Conservation (phyloP, 2,888 invertebrate genomes). For the Trissolcus brochymenae region DNA sequence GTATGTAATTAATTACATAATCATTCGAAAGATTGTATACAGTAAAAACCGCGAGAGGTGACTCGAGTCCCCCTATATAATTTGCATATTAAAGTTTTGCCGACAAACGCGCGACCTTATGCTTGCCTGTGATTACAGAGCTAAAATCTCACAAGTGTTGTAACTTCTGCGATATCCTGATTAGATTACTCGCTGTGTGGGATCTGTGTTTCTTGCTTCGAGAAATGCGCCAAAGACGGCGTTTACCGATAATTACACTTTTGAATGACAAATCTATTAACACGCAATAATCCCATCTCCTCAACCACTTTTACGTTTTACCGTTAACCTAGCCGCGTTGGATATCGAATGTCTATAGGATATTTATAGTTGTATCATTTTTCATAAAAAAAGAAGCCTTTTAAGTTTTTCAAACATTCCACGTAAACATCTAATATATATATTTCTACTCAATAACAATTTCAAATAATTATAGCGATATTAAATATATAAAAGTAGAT, state of each 20-base stretch:
- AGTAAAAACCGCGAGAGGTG: slow-evolving; percentile 13
- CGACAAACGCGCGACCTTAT: slow-evolving; percentile 39
- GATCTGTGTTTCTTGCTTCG: slow-evolving; percentile 42
- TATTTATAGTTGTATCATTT: too few relatives aligned
- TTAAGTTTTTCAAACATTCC: too few relatives aligned
- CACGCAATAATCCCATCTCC: background rate
- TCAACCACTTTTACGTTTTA: background rate
- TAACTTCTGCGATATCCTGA: slow-evolving; percentile 42
- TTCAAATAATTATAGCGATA: too few relatives aligned
- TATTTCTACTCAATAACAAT: too few relatives aligned
- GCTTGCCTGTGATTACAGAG: slow-evolving; percentile 27
- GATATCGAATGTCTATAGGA: too few relatives aligned
- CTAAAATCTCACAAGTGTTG: slow-evolving; percentile 49
- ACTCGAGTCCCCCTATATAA: slow-evolving; percentile 4
- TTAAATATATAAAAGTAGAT: too few relatives aligned
- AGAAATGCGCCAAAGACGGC: slow-evolving; percentile 32
- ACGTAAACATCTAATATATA: too few relatives aligned
- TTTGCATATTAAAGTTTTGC: slow-evolving; percentile 42
- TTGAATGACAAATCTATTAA: slow-evolving; percentile 43
- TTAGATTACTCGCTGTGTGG: slow-evolving; percentile 49
- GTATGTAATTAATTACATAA: slow-evolving; percentile 10
- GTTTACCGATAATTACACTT: slow-evolving; percentile 40
- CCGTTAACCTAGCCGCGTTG: background rate
- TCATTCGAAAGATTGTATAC: slow-evolving; percentile 6
- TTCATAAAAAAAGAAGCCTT: too few relatives aligned